These are phyloP conservation scores for Helicolenus hilgendorfi DNA, from an alignment of 2,797 vertebrate genomes.

Conservation along the genomic window DNA sequence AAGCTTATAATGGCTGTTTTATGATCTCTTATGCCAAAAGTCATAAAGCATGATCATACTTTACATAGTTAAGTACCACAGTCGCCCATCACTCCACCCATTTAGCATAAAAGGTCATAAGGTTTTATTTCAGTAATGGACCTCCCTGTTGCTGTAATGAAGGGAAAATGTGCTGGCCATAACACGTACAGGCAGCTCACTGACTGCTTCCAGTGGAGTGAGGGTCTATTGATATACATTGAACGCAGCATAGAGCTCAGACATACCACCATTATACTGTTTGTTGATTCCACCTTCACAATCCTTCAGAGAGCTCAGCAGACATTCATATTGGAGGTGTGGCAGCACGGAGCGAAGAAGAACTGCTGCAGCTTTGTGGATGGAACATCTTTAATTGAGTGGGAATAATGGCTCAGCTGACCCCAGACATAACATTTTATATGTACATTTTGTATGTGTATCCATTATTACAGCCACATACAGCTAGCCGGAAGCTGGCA, in stretches of 20 bases:
- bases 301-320: conserved; percentile 6
- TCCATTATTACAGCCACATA: no score
- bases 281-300: conserved; percentile 29
- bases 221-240: conserved; percentile 13
- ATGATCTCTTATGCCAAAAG: conserved; percentile 32
- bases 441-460: no score
- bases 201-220: conserved; percentile 14
- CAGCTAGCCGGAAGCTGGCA: no score
- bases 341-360: background rate
- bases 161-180: background rate
- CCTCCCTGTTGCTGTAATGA: conserved; percentile 29
- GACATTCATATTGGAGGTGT: background rate
- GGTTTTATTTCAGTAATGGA: conserved; percentile 28
- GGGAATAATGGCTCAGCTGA: conserved; percentile 39
- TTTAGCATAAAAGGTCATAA: conserved; percentile 28
- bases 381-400: conserved; percentile 52
- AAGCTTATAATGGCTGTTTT: conserved; percentile 37
- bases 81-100: conserved; percentile 14
- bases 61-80: conserved; percentile 11
- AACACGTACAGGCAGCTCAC: conserved; percentile 10
- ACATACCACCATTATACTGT: background rate
- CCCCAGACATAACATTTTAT: conserved; percentile 31
- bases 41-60: conserved; percentile 13
- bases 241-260: background rate
- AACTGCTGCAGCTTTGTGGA: conserved; percentile 5